Percentiles rank a stretch among this genome's conserved stretches.
phyloP scores from a whole-genome alignment of 1,140 invertebrate genomes.

The Drosophila ohnishii region DNA sequence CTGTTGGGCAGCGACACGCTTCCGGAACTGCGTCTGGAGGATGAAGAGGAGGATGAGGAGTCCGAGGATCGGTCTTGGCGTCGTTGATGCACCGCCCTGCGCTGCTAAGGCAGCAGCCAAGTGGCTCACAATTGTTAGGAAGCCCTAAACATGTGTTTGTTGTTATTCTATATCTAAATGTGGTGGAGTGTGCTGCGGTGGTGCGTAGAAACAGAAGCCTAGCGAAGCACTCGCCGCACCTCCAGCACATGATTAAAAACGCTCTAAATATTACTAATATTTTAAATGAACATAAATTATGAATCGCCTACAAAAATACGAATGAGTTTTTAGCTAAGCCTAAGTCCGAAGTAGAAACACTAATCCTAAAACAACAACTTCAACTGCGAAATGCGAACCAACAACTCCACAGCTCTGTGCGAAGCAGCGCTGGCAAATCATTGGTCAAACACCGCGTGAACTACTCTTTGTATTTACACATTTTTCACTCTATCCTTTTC shows the following conservation, averaged over 20 bases:
- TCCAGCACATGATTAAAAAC: conserved; percentile 56
- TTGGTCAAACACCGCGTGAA: conserved; percentile 45
- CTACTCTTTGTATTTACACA: conserved; percentile 74
- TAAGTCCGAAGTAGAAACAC: conserved; percentile 41
- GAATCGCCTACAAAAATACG: conserved; percentile 60
- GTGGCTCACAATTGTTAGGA: conserved; percentile 59
- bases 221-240: conserved; percentile 22
- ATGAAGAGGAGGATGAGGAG: conserved; percentile 82
- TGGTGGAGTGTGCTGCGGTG: conserved; percentile 10
- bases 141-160: conserved; percentile 70
- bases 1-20: conserved; percentile 70
- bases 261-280: conserved; percentile 80
- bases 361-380: conserved; percentile 30
- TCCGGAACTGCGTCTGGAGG: conserved; percentile 79
- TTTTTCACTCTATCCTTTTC: conserved; percentile 70
- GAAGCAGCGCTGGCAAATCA: conserved; percentile 25
- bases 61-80: conserved; percentile 82
- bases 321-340: conserved; percentile 63
- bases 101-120: conserved; percentile 34
- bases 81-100: conserved; percentile 75
- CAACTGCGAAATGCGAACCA: conserved; percentile 36
- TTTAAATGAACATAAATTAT: conserved; percentile 75
- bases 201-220: conserved; percentile 1
- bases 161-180: conserved; percentile 73
- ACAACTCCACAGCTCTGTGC: conserved; percentile 35